Evolutionary conservation across 64 coral and sea anemone genomes (phyloP).

Genomic region (Stichodactyla helianthus): DNA sequence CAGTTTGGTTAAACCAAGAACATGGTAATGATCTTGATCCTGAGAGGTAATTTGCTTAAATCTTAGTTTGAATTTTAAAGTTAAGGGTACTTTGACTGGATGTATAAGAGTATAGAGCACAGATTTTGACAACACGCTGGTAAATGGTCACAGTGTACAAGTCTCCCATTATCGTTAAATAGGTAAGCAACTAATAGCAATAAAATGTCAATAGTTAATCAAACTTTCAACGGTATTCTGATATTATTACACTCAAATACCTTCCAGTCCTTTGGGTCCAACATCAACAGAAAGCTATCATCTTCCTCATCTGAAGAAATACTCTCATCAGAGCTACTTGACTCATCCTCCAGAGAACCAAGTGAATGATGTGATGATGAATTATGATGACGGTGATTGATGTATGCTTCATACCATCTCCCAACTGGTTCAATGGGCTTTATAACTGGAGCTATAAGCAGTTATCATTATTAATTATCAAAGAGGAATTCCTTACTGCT

Average conservation of each 20-base stretch:
- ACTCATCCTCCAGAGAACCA: conserved; percentile 38
- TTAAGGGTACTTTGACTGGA: too few species aligned
- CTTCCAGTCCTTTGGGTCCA: conserved; percentile 92
- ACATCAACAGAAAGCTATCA: conserved; percentile 75
- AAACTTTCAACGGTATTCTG: too few species aligned
- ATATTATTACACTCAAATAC: background rate
- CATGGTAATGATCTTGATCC: conserved; percentile 96
- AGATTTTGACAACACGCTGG: too few species aligned
- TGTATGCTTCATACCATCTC: conserved; percentile 90
- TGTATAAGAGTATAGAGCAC: too few species aligned
- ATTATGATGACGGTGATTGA: conserved; percentile 65
- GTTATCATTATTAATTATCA: too few species aligned
- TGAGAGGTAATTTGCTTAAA: background rate
- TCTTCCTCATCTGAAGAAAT: conserved; percentile 85
- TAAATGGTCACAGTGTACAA: too few species aligned
- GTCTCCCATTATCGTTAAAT: too few species aligned
- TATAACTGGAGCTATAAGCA: conserved; percentile 50
- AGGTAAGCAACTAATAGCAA: too few species aligned
- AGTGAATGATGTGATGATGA: conserved; percentile 60
- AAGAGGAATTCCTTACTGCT: too few species aligned
- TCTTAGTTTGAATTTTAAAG: too few species aligned
- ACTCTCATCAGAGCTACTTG: conserved; percentile 54
- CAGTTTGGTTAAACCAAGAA: conserved; percentile 85
- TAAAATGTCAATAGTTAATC: too few species aligned
- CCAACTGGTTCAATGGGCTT: conserved; percentile 83